These are phyloP conservation scores for Platycercus adscitus DNA, from an alignment of 2,113 vertebrate genomes.

Conservation along the genomic window DNA sequence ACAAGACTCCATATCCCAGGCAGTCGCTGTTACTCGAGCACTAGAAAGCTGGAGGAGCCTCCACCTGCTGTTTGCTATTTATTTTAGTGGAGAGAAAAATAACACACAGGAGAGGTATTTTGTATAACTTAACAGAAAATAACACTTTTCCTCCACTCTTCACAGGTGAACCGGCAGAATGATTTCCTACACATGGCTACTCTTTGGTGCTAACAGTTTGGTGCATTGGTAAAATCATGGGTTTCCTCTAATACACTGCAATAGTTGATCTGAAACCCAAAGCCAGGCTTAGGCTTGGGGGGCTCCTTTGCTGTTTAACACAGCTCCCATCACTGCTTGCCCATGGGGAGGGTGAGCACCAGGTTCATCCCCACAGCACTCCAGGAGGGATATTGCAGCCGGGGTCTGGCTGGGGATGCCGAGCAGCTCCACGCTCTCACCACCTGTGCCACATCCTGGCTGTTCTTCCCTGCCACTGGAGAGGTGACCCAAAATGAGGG, in stretches of 20 bases:
- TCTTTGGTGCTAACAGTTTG: background rate
- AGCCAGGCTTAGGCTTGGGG: background rate
- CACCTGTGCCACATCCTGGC: rapidly evolving
- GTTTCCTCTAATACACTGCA: background rate
- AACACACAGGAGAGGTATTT: background rate
- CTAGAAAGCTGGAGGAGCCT: background rate
- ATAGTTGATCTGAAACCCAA: background rate
- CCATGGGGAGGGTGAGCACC: rapidly evolving
- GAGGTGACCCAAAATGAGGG: background rate
- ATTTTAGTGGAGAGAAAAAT: slow-evolving; percentile 15
- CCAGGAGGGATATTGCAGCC: background rate
- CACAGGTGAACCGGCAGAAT: background rate
- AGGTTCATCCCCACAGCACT: rapidly evolving
- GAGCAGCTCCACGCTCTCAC: background rate
- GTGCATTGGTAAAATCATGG: background rate
- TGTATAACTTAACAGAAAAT: slow-evolving; percentile 28
- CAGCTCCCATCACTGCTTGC: background rate
- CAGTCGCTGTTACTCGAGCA: rapidly evolving
- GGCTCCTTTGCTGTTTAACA: background rate
- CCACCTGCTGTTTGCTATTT: background rate
- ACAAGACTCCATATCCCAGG: rapidly evolving
- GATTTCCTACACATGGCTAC: background rate
- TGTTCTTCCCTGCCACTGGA: background rate
- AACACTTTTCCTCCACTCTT: background rate
- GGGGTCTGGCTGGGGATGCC: background rate